These are phyloP conservation scores for Patella pellucida DNA, from an alignment of 2,888 invertebrate genomes.

Conservation along the genomic window DNA sequence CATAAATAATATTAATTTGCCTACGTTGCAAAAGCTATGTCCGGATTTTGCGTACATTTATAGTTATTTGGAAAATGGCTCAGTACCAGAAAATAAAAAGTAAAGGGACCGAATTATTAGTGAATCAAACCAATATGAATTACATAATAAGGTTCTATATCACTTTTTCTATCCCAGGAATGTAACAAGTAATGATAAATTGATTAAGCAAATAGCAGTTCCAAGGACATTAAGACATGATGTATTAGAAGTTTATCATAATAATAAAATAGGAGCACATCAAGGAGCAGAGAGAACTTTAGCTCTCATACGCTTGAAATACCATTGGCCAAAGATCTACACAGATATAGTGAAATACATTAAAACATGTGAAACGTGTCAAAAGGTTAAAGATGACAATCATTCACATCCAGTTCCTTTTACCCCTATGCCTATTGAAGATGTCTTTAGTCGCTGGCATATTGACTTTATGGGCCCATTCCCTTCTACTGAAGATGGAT, in stretches of 20 bases:
- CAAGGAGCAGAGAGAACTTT: constrained; percentile 26
- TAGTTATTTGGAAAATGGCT: constrained; percentile 19
- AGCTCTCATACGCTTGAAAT: constrained; percentile 20
- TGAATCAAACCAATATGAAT: constrained; percentile 25
- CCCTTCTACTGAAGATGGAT: constrained; percentile 8
- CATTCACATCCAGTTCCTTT: constrained; percentile 22
- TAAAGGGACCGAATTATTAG: constrained; percentile 15
- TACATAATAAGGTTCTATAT: constrained; percentile 30
- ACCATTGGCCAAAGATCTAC: constrained; percentile 28
- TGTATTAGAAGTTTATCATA: constrained; percentile 30
- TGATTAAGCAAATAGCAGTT: constrained; percentile 23
- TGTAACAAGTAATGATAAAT: neutral
- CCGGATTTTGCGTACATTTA: constrained; percentile 26
- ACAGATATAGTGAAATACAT: constrained; percentile 25
- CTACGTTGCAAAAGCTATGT: constrained; percentile 28
- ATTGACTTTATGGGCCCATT: constrained; percentile 30
- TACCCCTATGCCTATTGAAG: constrained; percentile 19
- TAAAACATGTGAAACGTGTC: constrained; percentile 22
- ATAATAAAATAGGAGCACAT: constrained; percentile 27
- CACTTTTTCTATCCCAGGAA: constrained; percentile 23
- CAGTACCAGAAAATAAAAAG: constrained; percentile 24
- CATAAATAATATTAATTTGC: neutral
- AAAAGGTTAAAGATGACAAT: constrained; percentile 16
- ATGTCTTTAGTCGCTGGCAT: constrained; percentile 21
- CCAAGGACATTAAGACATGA: constrained; percentile 25